Evolutionary conservation across 2,797 vertebrate genomes (phyloP), one percentile per base, ranked within the genome.

Genomic region (Hapalemur alaotrensis): DNA sequence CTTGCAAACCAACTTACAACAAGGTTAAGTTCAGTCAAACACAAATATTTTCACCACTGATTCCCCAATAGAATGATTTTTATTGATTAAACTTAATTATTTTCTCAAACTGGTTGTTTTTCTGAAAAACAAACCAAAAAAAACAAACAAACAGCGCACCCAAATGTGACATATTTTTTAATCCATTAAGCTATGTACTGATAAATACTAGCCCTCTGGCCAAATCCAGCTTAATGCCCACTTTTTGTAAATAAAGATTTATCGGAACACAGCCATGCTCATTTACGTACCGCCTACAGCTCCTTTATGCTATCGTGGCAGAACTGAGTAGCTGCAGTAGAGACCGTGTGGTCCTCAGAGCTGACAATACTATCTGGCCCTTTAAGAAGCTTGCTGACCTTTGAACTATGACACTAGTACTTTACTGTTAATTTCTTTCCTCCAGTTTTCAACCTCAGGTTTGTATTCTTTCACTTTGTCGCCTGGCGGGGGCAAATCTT

Each of bases 11-110:
- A 93, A n/a, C 25, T 54, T 41, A 59, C 25, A 57, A 57, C 54
- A 65, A 86, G 32, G 10, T 73, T 52, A 91, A 91, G 22, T 75
- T 69, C 67, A 81, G 22, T 22, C 7, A 73, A 70, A 61, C 43
- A 73, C 13, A 46, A 7, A 46, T 23, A 20, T 67, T 73, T 67
- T 83, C 50, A 91, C 61, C 59, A 59, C 17, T 15, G 12, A 59
- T 18, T 12, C 48, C 13, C 12, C 54, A 5, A 22, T 43, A 43
- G 25, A 50, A 81, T 73, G 11, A 7, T 61, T 72, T 95, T 96
- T 43, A 59, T 63, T 59, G 41, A 79, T 80, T 52, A 88, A 84
- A 88, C 28, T 32, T 92, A 43, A 95, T 57, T 41, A 70, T 87
- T 67, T 83, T 89, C 50, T 67, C 32, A 84, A 87, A 70, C 48